Conservation (phyloP, 2,113 vertebrate genomes). For the Hippocampus guttulatus region DNA sequence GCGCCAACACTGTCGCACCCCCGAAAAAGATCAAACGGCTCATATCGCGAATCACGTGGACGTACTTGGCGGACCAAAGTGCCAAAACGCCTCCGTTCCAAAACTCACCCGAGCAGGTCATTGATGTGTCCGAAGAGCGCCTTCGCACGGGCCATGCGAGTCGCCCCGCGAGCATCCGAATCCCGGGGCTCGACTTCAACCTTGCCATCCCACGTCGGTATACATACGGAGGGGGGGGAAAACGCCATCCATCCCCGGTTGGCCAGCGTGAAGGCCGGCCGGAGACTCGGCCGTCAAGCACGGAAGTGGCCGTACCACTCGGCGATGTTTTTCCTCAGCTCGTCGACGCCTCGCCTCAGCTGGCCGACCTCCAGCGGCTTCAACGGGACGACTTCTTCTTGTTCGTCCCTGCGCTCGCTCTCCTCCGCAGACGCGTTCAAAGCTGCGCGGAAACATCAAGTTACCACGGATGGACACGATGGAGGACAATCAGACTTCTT, state of each 20-base stretch:
- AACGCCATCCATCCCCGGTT: not conserved
- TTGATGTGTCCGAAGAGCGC: too few relatives aligned
- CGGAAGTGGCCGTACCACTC: slow-evolving; percentile 85
- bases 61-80: not conserved
- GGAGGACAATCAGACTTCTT: too few relatives aligned
- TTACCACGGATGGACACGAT: not conserved
- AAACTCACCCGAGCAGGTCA: too few relatives aligned
- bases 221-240: not conserved
- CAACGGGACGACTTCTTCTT: slow-evolving; percentile 75
- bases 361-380: slow-evolving; percentile 82
- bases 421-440: slow-evolving; percentile 81
- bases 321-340: slow-evolving; percentile 83
- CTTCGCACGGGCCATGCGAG: too few relatives aligned
- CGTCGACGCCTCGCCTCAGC: slow-evolving; percentile 87
- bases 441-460: slow-evolving; percentile 56
- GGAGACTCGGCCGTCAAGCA: slow-evolving; percentile 81
- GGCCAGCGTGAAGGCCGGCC: too few relatives aligned
- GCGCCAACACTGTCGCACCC: not conserved
- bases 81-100: not conserved
- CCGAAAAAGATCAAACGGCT: not conserved
- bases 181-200: not conserved
- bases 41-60: not conserved
- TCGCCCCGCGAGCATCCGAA: not conserved
- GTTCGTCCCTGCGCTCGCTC: slow-evolving; percentile 68
- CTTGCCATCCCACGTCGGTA: not conserved